Percentiles rank a stretch among this genome's conserved stretches.
Conservation (phyloP, 2,113 vertebrate species). For the Girardinichthys multiradiatus region DNA sequence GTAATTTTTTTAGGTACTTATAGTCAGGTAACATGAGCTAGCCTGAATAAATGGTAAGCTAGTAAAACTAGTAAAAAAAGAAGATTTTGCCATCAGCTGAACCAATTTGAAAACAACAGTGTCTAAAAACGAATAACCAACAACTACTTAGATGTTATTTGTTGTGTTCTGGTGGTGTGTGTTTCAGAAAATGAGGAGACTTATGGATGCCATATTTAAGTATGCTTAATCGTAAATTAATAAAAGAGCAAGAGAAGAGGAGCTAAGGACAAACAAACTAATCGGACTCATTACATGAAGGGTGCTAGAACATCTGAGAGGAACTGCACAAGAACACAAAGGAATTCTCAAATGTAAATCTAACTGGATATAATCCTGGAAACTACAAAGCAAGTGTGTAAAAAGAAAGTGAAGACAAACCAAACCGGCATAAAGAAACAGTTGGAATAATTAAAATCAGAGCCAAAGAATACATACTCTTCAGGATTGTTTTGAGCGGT, state of each 20-base stretch:
- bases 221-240: constrained; percentile 66
- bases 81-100: no score
- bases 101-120: not conserved
- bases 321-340: not conserved
- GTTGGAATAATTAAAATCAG: not conserved
- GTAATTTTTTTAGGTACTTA: no score
- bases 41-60: no score
- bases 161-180: constrained; percentile 33
- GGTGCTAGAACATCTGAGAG: constrained; percentile 43
- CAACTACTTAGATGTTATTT: not conserved
- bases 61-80: no score
- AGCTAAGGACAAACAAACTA: constrained; percentile 62
- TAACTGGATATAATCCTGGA: constrained; percentile 13
- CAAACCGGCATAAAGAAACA: not conserved
- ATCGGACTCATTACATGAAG: constrained; percentile 63
- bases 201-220: constrained; percentile 33
- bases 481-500: constrained; percentile 80
- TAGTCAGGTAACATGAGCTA: no score
- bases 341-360: not conserved
- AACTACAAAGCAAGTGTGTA: not conserved
- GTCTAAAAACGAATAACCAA: constrained; percentile 25
- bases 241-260: constrained; percentile 55
- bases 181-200: constrained; percentile 30
- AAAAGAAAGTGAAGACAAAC: constrained; percentile 3
- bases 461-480: constrained; percentile 82